These are phyloP conservation scores for Tragelaphus oryx DNA, from an alignment of 2,797 vertebrate genomes.

Conservation along the genomic window DNA sequence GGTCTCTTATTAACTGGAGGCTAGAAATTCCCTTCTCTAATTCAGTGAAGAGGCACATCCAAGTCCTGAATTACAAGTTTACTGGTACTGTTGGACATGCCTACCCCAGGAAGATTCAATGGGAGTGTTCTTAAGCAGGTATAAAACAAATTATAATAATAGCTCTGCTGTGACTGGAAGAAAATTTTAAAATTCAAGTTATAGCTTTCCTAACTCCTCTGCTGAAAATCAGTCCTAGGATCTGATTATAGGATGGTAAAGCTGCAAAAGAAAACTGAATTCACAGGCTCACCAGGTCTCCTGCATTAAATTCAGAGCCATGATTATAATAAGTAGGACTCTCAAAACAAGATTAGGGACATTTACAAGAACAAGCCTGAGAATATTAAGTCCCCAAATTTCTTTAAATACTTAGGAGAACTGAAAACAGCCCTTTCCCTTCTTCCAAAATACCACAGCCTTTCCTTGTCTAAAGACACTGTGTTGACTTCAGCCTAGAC, in stretches of 20 bases:
- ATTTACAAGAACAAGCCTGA: not conserved
- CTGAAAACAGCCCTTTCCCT: not conserved
- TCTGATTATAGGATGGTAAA: not conserved
- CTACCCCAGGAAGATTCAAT: not conserved
- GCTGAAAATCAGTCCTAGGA: not conserved
- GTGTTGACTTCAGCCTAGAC: not conserved
- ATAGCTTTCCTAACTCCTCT: not conserved
- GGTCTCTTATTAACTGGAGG: not conserved
- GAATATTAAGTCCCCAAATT: not conserved
- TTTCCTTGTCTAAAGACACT: not conserved
- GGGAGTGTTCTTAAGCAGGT: not conserved
- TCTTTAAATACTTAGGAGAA: not conserved
- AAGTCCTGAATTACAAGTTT: not conserved
- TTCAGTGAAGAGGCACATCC: not conserved
- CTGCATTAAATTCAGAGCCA: not conserved
- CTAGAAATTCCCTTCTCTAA: not conserved
- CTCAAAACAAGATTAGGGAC: not conserved
- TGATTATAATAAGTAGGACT: not conserved
- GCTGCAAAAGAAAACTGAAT: not conserved
- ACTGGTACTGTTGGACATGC: not conserved
- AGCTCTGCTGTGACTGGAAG: not conserved
- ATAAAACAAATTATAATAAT: not conserved
- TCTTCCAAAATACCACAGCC: not conserved
- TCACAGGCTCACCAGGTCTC: not conserved
- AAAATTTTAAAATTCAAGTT: not conserved